Base-by-base conservation (phyloP, 2,113 vertebrate genomes). In the Phasianus colchicus region DNA sequence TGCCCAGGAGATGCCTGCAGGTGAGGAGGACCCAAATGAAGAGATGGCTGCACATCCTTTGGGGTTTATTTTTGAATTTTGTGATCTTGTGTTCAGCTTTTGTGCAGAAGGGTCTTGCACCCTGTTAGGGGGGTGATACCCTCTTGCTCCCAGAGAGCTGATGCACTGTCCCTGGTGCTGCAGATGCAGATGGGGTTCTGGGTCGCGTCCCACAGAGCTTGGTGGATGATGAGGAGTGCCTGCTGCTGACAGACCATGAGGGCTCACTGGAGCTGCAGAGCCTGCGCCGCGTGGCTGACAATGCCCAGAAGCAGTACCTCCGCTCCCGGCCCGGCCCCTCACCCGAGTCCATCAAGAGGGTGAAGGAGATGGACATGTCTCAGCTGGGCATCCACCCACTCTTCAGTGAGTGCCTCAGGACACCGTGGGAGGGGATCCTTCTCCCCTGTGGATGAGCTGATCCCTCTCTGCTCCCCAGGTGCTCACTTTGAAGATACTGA, bases 281-380 rank as follows among this genome's bases (percentile, higher is more conserved):
- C 94, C 96, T 99, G 60, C 97, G 95, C 9, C 98, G 93, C 0
- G 88, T 99, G 2, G 98, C 99, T 0, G 98, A 98, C 92, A 99
- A 99, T 0, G 99, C 99, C 18, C 99, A 99, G 87, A 99, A 98
- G 93, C 99, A 99, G 92, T 99, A 99, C 71, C 94, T 99, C 80
- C 99, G 98, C 71, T 99, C 99, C 1, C 97, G 99, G 45, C 99
- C 99, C 0, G 97, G 96, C 7, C 98, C 99, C 13, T 98, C 99
- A 0, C 88, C 98, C 0, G 99, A 99, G 97, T 99, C 99, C 89
- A 97, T 99, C 97, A 99, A 98, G 90, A 97, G 99, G 42, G 98
- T 98, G 40, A 99, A 99, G 96, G 98, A 97, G 78, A 96, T 98
- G 65, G 98, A 99, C 6, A 40, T 98, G 40, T 95, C 97, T 18